Percentiles rank a stretch among this genome's conserved stretches.
phyloP scores from a whole-genome alignment of 2,888 invertebrate genomes.

The Acleris literana region DNA sequence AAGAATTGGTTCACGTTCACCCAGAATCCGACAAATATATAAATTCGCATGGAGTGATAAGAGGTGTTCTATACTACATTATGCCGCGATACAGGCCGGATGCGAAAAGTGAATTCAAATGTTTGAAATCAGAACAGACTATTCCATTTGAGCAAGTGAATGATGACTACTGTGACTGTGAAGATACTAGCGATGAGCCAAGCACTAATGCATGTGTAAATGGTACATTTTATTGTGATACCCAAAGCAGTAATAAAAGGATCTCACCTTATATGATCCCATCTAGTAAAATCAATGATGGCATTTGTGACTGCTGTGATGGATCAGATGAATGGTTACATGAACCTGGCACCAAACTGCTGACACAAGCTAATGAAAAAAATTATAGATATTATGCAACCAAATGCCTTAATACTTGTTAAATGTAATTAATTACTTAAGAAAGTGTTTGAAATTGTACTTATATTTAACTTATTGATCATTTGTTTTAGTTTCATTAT shows the following conservation, averaged over 20 bases:
- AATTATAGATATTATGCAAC: conserved; percentile 63
- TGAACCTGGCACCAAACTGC: conserved; percentile 48
- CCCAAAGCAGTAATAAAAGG: conserved; percentile 71
- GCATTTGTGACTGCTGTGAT: conserved; percentile 96
- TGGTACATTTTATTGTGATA: conserved; percentile 92
- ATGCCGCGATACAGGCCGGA: conserved; percentile 70
- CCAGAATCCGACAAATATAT: conserved; percentile 70
- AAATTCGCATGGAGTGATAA: conserved; percentile 68
- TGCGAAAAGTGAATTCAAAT: conserved; percentile 67
- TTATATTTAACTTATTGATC: neutral
- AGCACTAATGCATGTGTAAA: conserved; percentile 95
- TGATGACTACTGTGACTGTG: conserved; percentile 94
- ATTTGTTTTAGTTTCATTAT: neutral
- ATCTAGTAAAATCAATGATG: conserved; percentile 95
- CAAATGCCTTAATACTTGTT: conserved; percentile 62
- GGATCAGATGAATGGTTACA: conserved; percentile 92
- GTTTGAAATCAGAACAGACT: conserved; percentile 63
- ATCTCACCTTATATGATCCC: conserved; percentile 77
- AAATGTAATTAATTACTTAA: conserved; percentile 35
- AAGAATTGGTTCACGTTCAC: conserved; percentile 55
- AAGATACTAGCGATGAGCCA: conserved; percentile 90
- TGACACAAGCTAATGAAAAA: conserved; percentile 61
- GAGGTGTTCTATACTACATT: conserved; percentile 66
- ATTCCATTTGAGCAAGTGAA: conserved; percentile 83
- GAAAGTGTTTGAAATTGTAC: neutral